Conservation (phyloP, 2,888 invertebrate species). For the Acronicta psi region DNA sequence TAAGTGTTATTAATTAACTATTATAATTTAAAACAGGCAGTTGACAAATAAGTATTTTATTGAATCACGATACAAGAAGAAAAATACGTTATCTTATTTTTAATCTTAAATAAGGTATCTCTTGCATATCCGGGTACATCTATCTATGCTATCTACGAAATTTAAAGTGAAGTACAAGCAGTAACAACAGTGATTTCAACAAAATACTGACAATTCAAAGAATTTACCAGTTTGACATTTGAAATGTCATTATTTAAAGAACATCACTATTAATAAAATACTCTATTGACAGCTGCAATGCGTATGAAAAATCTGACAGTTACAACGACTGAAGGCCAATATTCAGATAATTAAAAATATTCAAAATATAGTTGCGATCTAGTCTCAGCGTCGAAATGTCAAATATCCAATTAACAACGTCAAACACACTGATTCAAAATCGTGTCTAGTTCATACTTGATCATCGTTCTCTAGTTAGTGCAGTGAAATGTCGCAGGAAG, state of each 20-base stretch:
- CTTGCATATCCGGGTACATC: too few relatives aligned
- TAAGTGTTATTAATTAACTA: constrained; percentile 10
- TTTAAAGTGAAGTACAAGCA: constrained; percentile 1
- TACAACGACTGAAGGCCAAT: too few relatives aligned
- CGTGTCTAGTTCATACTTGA: constrained; percentile 29
- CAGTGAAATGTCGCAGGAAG: constrained; percentile 56
- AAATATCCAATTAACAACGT: not conserved
- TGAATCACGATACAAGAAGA: not conserved
- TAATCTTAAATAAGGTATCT: too few relatives aligned
- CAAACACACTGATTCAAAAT: constrained; percentile 5
- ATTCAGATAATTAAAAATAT: too few relatives aligned
- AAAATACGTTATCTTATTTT: too few relatives aligned
- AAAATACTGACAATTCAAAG: not conserved
- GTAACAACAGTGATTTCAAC: constrained; percentile 7
- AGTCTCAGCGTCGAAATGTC: not conserved
- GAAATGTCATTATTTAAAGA: too few relatives aligned
- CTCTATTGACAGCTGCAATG: too few relatives aligned
- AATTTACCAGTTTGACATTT: too few relatives aligned
- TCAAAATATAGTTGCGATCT: too few relatives aligned
- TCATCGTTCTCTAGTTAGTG: constrained; percentile 32
- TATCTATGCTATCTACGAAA: too few relatives aligned
- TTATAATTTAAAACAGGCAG: constrained; percentile 12
- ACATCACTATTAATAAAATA: too few relatives aligned
- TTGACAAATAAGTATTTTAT: constrained; percentile 5
- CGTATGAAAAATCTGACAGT: too few relatives aligned